Evolutionary conservation across 2,797 vertebrate species (phyloP), one percentile per base, ranked within the genome.

Genomic region (Sphenodon punctatus): DNA sequence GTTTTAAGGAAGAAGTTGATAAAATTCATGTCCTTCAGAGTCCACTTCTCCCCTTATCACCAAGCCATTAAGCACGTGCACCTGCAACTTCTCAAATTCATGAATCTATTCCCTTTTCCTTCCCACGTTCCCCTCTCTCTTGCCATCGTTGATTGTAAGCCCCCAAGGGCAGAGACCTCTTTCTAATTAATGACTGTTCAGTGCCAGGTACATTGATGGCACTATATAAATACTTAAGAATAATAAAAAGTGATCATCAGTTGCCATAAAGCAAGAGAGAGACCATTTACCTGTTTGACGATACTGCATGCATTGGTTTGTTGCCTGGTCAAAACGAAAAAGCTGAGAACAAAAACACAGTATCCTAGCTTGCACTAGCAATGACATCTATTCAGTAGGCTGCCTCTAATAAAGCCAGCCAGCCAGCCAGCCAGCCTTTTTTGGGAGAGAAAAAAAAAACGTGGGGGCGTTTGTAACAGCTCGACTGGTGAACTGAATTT

Each of bases 401-500:
- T 68, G 86, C 77, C 61, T 88, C 20, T 73, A 76, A 71, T 67
- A 84, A 75, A 93, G 81, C 85, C 78, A n/a, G n/a, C n/a, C n/a
- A n/a, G n/a, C n/a, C n/a, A 93, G 81, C 85, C 78, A 88, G 88
- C 80, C 59, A 69, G 8, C 3, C 90, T 88, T 84, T 87, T 67
- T 72, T n/a, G 67, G 36, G 39, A 13, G 42, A 27, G 42, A n/a
- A 16, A 74, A 82, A 67, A n/a, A 80, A 71, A 25, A 66, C 58
- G 68, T 23, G 74, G 41, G 73, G 68, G 60, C 78, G 67, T 70
- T 58, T 85, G 78, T 61, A 74, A 77, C 85, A 85, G 87, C 85
- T 85, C 89, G 67, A 7, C 34, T 56, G 38, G 72, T 88, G 92
- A 94, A 92, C 91, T 92, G 78, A 90, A 92, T 93, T 88, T 45